A percentile compares a stretch with the other conserved stretches of the same genome.
Conservation (phyloP, 2,888 invertebrate genomes). For the Chrysolina haemoptera region DNA sequence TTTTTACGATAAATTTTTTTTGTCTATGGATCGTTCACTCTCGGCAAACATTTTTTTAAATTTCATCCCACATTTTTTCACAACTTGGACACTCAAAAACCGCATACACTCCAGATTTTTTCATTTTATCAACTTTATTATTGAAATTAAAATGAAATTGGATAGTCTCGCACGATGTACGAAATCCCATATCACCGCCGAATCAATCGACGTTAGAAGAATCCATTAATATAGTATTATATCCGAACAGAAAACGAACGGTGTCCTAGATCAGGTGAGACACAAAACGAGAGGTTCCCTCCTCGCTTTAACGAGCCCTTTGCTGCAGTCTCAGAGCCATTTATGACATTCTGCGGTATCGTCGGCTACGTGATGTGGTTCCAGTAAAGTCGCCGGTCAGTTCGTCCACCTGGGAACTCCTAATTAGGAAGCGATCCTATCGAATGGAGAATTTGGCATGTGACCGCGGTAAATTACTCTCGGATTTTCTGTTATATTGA, state of each 20-base stretch:
- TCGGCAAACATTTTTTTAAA: no score
- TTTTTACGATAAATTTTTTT: no score
- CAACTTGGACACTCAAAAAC: no score
- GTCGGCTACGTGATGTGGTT: conserved; percentile 45
- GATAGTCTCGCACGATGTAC: no score
- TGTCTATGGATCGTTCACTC: no score
- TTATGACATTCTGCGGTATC: conserved; percentile 27
- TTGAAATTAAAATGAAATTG: no score
- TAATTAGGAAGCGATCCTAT: conserved; percentile 49
- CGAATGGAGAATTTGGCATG: conserved; percentile 44
- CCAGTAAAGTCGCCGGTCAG: conserved; percentile 44
- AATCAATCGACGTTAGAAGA: no score
- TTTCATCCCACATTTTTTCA: no score
- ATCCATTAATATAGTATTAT: no score
- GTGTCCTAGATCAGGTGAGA: neutral
- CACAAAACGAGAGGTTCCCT: neutral
- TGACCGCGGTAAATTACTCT: conserved; percentile 26
- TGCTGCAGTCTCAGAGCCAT: conserved; percentile 10
- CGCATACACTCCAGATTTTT: no score
- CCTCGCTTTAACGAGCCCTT: neutral
- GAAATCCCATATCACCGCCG: no score
- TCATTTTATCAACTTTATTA: no score
- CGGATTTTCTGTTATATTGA: neutral
- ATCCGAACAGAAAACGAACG: neutral
- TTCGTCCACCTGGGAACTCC: conserved; percentile 46